These are phyloP conservation scores for Nasonovia ribisnigri DNA, from an alignment of 2,888 invertebrate genomes.

Conservation along the genomic window DNA sequence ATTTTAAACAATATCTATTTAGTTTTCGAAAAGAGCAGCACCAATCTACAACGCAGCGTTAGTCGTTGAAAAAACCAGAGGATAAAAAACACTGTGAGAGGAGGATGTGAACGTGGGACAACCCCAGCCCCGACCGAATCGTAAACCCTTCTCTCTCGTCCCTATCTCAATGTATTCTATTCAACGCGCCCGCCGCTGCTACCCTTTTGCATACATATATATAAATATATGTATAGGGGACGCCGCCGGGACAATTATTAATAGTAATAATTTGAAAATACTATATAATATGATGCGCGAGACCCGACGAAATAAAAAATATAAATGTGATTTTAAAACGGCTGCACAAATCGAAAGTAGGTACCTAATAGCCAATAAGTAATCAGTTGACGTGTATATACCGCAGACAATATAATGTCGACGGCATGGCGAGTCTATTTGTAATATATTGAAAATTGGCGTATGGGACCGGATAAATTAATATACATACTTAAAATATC, in stretches of 20 bases:
- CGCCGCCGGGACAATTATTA: conserved; percentile 39
- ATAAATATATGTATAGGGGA: conserved; percentile 29
- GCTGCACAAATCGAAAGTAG: not conserved
- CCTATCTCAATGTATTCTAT: conserved; percentile 56
- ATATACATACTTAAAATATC: not conserved
- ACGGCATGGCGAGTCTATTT: not conserved
- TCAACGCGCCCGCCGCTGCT: conserved; percentile 28
- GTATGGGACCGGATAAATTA: not conserved
- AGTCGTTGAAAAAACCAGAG: conserved; percentile 30
- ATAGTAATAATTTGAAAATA: conserved; percentile 54
- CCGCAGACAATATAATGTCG: not conserved
- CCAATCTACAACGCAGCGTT: not conserved
- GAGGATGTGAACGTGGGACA: conserved; percentile 36
- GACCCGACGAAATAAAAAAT: not conserved
- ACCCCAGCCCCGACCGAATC: conserved; percentile 33
- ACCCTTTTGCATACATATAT: conserved; percentile 52
- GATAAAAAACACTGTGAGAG: conserved; percentile 41
- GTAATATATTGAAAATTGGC: not conserved
- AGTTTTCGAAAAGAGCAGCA: not conserved
- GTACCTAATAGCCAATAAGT: not conserved
- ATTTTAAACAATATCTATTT: conserved; percentile 28
- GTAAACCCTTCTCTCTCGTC: conserved; percentile 55
- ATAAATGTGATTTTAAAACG: conserved; percentile 16
- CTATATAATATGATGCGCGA: conserved; percentile 2
- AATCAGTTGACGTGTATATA: not conserved